Conservation (phyloP, 2,888 invertebrate genomes). For the Osedax fenrisi region DNA sequence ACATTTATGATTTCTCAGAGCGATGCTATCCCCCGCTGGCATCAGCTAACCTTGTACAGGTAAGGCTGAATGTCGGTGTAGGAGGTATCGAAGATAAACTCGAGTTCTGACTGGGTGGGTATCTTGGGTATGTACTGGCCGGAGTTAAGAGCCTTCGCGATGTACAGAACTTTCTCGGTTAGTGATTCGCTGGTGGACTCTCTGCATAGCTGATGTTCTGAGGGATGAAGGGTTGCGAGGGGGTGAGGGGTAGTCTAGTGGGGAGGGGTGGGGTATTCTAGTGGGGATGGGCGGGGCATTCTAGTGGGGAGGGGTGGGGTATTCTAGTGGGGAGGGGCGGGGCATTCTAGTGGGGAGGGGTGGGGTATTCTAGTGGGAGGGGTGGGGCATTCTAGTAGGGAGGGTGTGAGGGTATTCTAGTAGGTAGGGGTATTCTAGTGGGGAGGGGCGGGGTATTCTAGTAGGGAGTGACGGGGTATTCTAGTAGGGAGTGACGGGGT, state of each 20-base stretch:
- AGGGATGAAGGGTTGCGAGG: constrained; percentile 29
- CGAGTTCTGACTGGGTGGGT: constrained; percentile 79
- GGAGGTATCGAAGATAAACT: constrained; percentile 82
- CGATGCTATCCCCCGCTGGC: too few species aligned
- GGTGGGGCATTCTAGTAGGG: too few species aligned
- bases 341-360: too few species aligned
- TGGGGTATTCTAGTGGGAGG: too few species aligned
- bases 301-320: neutral
- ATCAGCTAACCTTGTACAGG: constrained; percentile 66
- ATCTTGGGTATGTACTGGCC: constrained; percentile 92
- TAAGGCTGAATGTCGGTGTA: constrained; percentile 90
- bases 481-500: neutral
- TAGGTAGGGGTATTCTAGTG: too few species aligned
- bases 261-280: neutral
- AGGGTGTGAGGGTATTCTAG: neutral
- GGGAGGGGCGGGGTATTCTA: neutral
- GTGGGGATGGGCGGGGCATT: neutral
- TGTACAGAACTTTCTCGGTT: constrained; percentile 82
- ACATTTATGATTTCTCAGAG: too few species aligned
- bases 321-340: too few species aligned
- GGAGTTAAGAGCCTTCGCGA: constrained; percentile 85
- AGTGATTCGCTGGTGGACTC: constrained; percentile 59
- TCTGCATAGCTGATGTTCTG: constrained; percentile 70
- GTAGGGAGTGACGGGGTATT: neutral
- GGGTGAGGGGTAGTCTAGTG: neutral